Conservation (phyloP, 2,888 invertebrate genomes). For the Apoderus coryli region DNA sequence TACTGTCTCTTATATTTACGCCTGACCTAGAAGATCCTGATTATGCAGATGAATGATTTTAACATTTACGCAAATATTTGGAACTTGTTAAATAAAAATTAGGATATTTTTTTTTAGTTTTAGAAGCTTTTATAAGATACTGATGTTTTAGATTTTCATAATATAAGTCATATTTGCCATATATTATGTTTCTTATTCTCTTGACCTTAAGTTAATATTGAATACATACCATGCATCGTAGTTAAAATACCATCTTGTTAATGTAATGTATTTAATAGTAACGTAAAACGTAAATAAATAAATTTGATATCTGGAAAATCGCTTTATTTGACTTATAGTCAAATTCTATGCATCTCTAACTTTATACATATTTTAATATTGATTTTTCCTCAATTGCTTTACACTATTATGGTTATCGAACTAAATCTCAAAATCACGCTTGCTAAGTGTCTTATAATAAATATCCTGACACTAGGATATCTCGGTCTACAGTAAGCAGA, state of each 20-base stretch:
- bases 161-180: not conserved
- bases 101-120: constrained; percentile 1
- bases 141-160: constrained; percentile 3
- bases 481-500: too few relatives aligned
- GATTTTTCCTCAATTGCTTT: too few relatives aligned
- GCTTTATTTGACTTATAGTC: constrained; percentile 1
- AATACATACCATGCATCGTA: constrained; percentile 1
- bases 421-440: too few relatives aligned
- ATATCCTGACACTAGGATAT: too few relatives aligned
- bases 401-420: too few relatives aligned
- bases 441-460: too few relatives aligned
- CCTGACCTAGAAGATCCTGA: too few relatives aligned
- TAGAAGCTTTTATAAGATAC: constrained; percentile 1
- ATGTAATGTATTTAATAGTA: constrained; percentile 1
- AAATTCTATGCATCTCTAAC: too few relatives aligned
- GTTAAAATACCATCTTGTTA: constrained; percentile 2
- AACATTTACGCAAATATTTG: constrained; percentile 1
- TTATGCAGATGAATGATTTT: too few relatives aligned
- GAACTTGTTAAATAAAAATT: not conserved
- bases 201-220: constrained; percentile 1
- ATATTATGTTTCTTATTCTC: constrained; percentile 1
- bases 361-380: too few relatives aligned
- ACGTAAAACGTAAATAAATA: constrained; percentile 1
- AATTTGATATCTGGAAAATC: constrained; percentile 2
- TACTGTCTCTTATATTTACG: too few relatives aligned